A percentile compares a stretch with the other conserved stretches of the same genome.
Evolutionary conservation across 1,140 invertebrate genomes (phyloP).

Genomic region (Orchesella cincta): DNA sequence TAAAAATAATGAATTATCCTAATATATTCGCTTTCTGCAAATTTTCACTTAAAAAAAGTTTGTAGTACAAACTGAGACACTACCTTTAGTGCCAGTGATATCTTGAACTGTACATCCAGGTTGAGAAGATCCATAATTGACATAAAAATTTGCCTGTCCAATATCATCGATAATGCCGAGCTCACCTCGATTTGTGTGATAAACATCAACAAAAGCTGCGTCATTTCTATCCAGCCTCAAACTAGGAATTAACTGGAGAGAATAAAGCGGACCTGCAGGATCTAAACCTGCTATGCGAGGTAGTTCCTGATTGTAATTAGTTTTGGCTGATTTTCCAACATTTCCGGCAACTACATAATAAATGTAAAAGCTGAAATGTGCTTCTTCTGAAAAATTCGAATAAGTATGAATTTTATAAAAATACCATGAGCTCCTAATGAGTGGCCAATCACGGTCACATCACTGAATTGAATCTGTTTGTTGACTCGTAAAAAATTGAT

Average conservation of each 20-base stretch:
- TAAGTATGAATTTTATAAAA: not conserved
- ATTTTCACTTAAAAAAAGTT: too few species aligned
- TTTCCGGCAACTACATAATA: not conserved
- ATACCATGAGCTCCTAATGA: slow-evolving; percentile 44
- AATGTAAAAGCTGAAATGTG: not conserved
- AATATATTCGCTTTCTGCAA: too few species aligned
- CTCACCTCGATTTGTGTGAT: slow-evolving; percentile 38
- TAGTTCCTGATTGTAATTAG: not conserved
- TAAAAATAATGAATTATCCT: too few species aligned
- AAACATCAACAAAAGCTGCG: slow-evolving; percentile 39
- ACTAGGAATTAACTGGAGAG: not conserved
- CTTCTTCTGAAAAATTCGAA: not conserved
- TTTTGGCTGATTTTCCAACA: not conserved
- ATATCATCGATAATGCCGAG: too few species aligned
- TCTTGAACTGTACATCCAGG: too few species aligned
- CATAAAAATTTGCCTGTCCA: too few species aligned
- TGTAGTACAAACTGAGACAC: too few species aligned
- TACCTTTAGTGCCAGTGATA: not conserved
- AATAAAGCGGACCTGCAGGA: slow-evolving; percentile 34
- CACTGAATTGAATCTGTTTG: not conserved
- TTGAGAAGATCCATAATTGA: too few species aligned
- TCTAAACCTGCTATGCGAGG: slow-evolving; percentile 28
- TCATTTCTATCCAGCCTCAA: slow-evolving; percentile 30
- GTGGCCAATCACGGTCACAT: slow-evolving; percentile 36
- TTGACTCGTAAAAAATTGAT: slow-evolving; percentile 28